Conservation (phyloP, 2,888 invertebrate genomes). For the Dolichopus griseipennis region DNA sequence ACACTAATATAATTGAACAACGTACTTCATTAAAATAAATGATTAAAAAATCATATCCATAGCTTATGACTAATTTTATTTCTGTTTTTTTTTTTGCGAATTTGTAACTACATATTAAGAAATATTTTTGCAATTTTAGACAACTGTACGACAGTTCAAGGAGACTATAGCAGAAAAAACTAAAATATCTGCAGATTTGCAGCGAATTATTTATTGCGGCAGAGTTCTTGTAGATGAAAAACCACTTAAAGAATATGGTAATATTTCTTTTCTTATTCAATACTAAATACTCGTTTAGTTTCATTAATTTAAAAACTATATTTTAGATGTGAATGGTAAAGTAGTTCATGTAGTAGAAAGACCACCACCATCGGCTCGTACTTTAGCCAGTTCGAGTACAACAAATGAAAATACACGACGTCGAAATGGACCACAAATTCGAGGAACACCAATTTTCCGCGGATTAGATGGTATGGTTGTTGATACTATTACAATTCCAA, state of each 20-base stretch:
- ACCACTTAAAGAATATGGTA: conserved; percentile 76
- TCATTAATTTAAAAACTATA: neutral
- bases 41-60: neutral
- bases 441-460: conserved; percentile 37
- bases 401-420: conserved; percentile 34
- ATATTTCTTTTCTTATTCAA: conserved; percentile 22
- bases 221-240: conserved; percentile 83
- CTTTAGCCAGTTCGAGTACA: conserved; percentile 26
- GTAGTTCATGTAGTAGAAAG: conserved; percentile 87
- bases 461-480: conserved; percentile 42
- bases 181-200: conserved; percentile 68
- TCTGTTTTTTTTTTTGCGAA: neutral
- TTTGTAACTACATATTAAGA: neutral
- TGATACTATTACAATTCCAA: conserved; percentile 43
- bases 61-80: neutral
- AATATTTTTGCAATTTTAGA: conserved; percentile 44
- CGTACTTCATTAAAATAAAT: neutral
- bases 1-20: neutral
- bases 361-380: conserved; percentile 59
- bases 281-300: neutral
- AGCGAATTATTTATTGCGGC: conserved; percentile 91
- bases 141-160: conserved; percentile 74
- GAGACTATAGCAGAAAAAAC: conserved; percentile 68
- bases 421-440: conserved; percentile 36
- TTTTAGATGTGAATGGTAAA: conserved; percentile 77